Evolutionary conservation across 2,888 invertebrate genomes (phyloP), one percentile per base, ranked within the genome.

Genomic region (Tachina grossa): DNA sequence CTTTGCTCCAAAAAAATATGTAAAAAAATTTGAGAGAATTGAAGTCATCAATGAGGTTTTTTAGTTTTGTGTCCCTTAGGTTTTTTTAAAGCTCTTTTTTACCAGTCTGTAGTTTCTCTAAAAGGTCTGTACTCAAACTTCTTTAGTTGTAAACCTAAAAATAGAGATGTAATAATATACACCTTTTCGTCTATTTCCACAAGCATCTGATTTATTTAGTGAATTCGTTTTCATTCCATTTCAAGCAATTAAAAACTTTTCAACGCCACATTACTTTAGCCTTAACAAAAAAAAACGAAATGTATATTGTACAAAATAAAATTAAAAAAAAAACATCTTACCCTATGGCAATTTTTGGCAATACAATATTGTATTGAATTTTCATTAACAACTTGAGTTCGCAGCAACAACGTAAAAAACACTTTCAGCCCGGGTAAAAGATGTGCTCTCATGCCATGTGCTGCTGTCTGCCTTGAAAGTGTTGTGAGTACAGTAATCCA

Each of bases 211-310:
- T 53, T 63, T 65, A 71, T 55, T 80, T 61, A 19, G 2, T 53
- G 49, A 83, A 57, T 71, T 49, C 49, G 13, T 71, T 57, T 72
- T 69, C 43, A 63, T 68, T 47, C n/a, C 47, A 57, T 69, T 68
- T 66, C 53, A 72, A 76, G 76, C 85, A 85, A 85, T 85, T 83
- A 83, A 85, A 85, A 85, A 85, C 79, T 85, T 85, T 85, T 71
- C 79, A 85, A 76, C 75, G 31, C 31, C 31, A 71, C 85, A 85
- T 68, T 75, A 79, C 65, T 83, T 69, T 66, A 39, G 55, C 68
- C 13, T 41, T 65, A 43, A 74, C 8, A 55, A 31, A 31, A 31
- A 31, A 69, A 61, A 55, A 68, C 22, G 22, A 31, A 68, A 72
- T 69, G 31, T 16, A 45, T 57, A 13, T 65, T 49, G 16, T 16